A percentile compares a stretch with the other conserved stretches of the same genome.
These are phyloP conservation scores for Heteropelma amictum DNA, from an alignment of 2,888 invertebrate species.

Conservation along the genomic window DNA sequence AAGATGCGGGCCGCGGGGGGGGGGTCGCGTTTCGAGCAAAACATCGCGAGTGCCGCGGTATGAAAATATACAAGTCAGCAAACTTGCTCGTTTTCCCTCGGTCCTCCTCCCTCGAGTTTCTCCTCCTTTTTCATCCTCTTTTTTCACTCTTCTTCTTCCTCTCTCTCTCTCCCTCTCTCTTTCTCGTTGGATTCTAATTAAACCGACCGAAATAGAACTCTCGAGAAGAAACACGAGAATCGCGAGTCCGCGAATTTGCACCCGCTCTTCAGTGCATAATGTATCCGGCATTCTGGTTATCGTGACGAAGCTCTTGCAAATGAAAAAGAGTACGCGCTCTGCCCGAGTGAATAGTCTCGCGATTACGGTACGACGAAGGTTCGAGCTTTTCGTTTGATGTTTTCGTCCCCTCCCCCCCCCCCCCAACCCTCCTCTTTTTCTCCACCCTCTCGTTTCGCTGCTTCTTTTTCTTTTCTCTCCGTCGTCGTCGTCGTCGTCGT, in stretches of 20 bases:
- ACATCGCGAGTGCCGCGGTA: constrained; percentile 18
- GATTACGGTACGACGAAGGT: constrained; percentile 48
- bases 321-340: constrained; percentile 16
- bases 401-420: neutral
- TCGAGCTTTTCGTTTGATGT: constrained; percentile 53
- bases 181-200: constrained; percentile 37
- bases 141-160: constrained; percentile 13
- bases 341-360: constrained; percentile 44
- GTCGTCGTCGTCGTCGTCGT: constrained; percentile 5
- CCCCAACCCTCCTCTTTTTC: no score
- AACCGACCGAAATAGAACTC: constrained; percentile 51
- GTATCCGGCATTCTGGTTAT: constrained; percentile 54
- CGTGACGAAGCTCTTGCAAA: constrained; percentile 46
- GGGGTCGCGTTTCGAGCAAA: constrained; percentile 7
- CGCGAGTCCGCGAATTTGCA: constrained; percentile 34
- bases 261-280: constrained; percentile 41
- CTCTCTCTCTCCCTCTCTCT: neutral
- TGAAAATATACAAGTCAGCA: constrained; percentile 31
- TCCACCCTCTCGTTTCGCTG: no score
- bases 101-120: neutral
- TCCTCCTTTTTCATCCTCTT: neutral
- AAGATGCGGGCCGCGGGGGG: neutral
- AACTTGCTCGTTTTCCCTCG: neutral
- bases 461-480: no score
- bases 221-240: constrained; percentile 36